Evolutionary conservation across 1,140 invertebrate genomes (phyloP), one percentile per base, ranked within the genome.

Genomic region (Aradophagus sp.): DNA sequence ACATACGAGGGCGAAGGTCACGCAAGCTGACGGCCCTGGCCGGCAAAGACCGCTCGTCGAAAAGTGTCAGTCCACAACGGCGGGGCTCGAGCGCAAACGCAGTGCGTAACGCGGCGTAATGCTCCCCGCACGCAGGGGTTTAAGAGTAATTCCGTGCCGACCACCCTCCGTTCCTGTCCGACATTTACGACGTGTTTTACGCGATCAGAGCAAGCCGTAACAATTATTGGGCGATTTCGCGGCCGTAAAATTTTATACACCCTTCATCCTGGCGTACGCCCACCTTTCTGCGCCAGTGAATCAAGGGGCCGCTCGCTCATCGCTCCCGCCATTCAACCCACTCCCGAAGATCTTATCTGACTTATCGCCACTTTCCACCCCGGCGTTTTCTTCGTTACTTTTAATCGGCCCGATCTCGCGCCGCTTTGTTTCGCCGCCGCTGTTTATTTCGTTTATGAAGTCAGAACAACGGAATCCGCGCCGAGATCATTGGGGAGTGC

Each of bases 171-270:
- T 53, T 75, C 63, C 80, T 77, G 77, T 80, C 76, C 76, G 81
- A 84, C 82, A 66, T 85, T 85, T 85, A 85, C 84, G 83, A 85
- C 79, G 84, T 84, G 83, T 85, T 85, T 85, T 85, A 85, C 83
- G 80, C 81, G 82, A 85, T 85, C 84, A 84, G 77, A 82, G 81
- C 81, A 76, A 78, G 75, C 78, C 80, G 80, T 84, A 84, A 84
- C 83, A 84, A 85, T 85, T 84, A 84, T 85, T 82, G 82, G 79
- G 45, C 83, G 80, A 84, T 85, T 84, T 82, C 75, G 80, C 73
- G 77, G 79, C 79, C 77, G 78, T 85, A 84, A 85, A 85, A 83
- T 84, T 85, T 83, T 83, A 83, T 83, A 81, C 77, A 65, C 68
- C 73, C 74, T 71, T 66, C 69, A 48, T 67, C 65, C 52, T 55